Base-by-base conservation (phyloP, 1,140 invertebrate species). In the Drosophila sproati region DNA sequence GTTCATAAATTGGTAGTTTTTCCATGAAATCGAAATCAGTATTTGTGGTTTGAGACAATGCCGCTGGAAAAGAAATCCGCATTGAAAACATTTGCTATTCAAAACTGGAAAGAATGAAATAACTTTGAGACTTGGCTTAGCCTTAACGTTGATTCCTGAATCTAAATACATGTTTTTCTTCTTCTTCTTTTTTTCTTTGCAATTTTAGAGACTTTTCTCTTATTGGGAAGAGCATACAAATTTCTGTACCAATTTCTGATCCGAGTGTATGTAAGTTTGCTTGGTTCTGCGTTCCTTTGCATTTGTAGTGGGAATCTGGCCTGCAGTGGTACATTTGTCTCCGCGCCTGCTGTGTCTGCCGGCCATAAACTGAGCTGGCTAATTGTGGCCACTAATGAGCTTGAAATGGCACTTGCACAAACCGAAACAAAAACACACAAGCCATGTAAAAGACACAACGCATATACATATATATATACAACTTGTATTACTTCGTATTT, bases 331-430 rank as follows among this genome's bases (percentile, higher is more conserved):
- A 54, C 66, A 67, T 86, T 70, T 81, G 78, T 64, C 45, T 45
- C 70, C 12, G 55, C 37, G 66, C 50, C 55, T 63, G 54, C 63
- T 60, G 75, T 77, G 82, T 88, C 82, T 88, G 77, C 77, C 79
- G 77, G 80, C 85, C 83, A 87, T 87, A 87, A 87, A 87, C 80
- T 74, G 43, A 62, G 59, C 62, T 80, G 83, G 82, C 82, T 87
- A 87, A 87, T 87, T 87, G 88, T 87, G 83, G 82, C 82, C 85
- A 77, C 82, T 87, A 87, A 87, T 87, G 82, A 87, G 82, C 83
- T 87, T 88, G 83, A 87, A 87, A 87, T 87, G 82, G 82, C 85
- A 88, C 85, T 87, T 87, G 77, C 78, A 60, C 74, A 81, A 87
- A 56, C 63, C 73, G 61, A 66, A 66, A 59, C 60, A 78, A 64